Evolutionary conservation across 2,113 vertebrate genomes (phyloP), one percentile per base, ranked within the genome.

Genomic region (Panurus biarmicus): DNA sequence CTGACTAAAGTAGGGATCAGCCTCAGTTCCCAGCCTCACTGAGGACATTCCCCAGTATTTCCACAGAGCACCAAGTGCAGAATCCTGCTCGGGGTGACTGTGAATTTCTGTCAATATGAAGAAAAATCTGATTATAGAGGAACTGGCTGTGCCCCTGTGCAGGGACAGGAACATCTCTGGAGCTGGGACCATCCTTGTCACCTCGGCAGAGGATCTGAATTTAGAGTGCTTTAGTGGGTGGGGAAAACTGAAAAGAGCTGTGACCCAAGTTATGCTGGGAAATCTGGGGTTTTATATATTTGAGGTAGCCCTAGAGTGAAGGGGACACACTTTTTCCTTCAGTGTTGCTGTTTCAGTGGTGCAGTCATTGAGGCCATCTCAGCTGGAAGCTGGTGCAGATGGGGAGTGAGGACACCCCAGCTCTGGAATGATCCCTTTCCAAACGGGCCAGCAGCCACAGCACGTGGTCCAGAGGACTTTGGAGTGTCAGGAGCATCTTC

Each of bases 221-320:
- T 57, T 12, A 8, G 62, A 66, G 26, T 9, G 19, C 1, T 0
- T 3, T 1, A 7, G 0, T 6, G 11, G 9, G 15, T 10, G 23
- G 29, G 29, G 33, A 48, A 60, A 51, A 19, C 6, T 7, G 20
- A 20, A 47, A 40, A 62, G 35, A 86, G 17, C 21, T 81, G 60
- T 35, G 24, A 21, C 25, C 13, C 15, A 28, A 71, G 17, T 19
- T 29, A 9, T 19, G 26, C 23, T 31, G 79, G 51, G 48, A 69
- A 69, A 86, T 25, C 10, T 31, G 36, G 33, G 9, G 24, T 47
- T 57, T 35, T 5, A 5, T 25, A 4, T 19, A 29, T 65, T 48
- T 60, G 36, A 57, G 45, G 35, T 9, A 54, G n/a, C 38, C 73
- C 31, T 26, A 36, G 53, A 24, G 12, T 10, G 54, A 29, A 7